A percentile compares a stretch with the other conserved stretches of the same genome.
Evolutionary conservation across 2,113 vertebrate species (phyloP).

Genomic region (Syngnathus scovelli): DNA sequence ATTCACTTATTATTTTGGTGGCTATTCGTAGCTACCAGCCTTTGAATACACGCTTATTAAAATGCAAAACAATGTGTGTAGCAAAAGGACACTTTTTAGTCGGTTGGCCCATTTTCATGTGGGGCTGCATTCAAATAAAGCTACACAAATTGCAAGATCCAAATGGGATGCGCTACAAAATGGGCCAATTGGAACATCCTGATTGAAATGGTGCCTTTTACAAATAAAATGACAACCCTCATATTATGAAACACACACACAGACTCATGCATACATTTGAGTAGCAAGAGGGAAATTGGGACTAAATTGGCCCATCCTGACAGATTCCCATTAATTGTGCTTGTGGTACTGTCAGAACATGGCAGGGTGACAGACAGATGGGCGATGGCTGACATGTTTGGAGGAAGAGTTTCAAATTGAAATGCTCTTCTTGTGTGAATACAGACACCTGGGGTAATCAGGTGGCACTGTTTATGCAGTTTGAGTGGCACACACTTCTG

Average conservation of each 20-base stretch:
- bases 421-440: conserved; percentile 57
- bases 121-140: conserved; percentile 24
- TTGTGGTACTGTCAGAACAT: conserved; percentile 48
- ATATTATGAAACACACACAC: conserved; percentile 51
- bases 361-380: conserved; percentile 58
- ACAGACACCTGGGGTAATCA: conserved; percentile 63
- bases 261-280: conserved; percentile 43
- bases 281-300: conserved; percentile 50
- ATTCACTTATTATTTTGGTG: background rate
- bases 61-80: background rate
- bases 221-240: conserved; percentile 45
- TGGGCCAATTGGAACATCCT: conserved; percentile 54
- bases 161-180: conserved; percentile 46
- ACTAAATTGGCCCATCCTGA: conserved; percentile 60
- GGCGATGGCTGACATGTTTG: conserved; percentile 57
- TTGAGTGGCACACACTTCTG: conserved; percentile 33
- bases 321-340: conserved; percentile 61
- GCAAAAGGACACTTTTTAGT: background rate
- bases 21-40: background rate
- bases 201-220: conserved; percentile 48
- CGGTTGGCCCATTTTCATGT: background rate
- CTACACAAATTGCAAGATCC: conserved; percentile 31
- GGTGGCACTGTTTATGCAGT: conserved; percentile 27
- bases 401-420: conserved; percentile 61
- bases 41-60: background rate